phyloP scores from a whole-genome alignment of 2,888 invertebrate species.

The Toxonevra muliebris region DNA sequence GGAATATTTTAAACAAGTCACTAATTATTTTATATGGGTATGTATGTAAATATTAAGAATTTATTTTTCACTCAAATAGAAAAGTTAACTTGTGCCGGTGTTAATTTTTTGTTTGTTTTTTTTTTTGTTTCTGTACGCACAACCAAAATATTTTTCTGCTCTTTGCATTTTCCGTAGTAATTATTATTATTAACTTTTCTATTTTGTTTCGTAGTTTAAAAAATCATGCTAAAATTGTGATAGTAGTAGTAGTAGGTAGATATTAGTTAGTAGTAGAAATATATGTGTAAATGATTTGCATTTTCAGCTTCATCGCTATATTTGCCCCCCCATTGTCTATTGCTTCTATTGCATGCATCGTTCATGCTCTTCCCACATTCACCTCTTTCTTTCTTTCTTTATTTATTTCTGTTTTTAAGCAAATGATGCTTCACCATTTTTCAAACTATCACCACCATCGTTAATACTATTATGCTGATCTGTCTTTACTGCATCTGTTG shows the following conservation, averaged over 20 bases:
- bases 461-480: constrained; percentile 39
- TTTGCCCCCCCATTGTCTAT: background rate
- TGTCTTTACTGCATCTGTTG: constrained; percentile 23
- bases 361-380: background rate
- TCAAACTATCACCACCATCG: constrained; percentile 42
- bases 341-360: background rate
- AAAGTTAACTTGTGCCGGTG: no score
- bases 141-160: no score
- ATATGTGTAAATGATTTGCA: constrained; percentile 8
- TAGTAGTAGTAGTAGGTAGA: constrained; percentile 9
- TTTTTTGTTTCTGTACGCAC: no score
- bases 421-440: constrained; percentile 53
- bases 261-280: background rate
- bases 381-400: no score
- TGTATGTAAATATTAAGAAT: no score
- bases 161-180: no score
- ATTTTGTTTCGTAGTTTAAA: background rate
- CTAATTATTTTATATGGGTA: no score
- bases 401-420: constrained; percentile 39
- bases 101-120: no score
- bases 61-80: no score
- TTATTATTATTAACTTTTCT: no score
- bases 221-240: constrained; percentile 14
- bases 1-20: no score
- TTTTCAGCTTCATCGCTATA: background rate